Percentiles rank a stretch among this genome's conserved stretches.
These are phyloP conservation scores for Exocentrus adspersus DNA, from an alignment of 2,888 invertebrate genomes.

Conservation along the genomic window DNA sequence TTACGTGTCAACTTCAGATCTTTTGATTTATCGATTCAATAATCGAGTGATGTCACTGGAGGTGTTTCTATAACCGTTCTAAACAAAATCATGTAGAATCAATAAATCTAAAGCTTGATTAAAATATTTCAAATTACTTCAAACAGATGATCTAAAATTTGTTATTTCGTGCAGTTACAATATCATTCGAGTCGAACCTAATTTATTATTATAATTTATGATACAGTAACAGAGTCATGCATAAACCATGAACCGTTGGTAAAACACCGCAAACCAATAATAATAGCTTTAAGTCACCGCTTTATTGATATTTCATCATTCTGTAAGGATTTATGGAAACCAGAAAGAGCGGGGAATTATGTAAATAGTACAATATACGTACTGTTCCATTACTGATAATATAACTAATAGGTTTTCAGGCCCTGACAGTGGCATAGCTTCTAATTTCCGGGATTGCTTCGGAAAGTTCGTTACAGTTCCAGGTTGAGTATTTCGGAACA, in stretches of 20 bases:
- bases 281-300: slow-evolving; percentile 5
- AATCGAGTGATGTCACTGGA: neutral
- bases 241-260: slow-evolving; percentile 1
- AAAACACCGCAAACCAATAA: slow-evolving; percentile 11
- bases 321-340: slow-evolving; percentile 2
- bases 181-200: neutral
- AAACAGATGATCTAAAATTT: too few relatives aligned
- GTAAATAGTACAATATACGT: neutral
- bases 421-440: neutral
- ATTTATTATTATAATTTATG: neutral
- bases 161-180: too few relatives aligned
- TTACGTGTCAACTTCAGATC: slow-evolving; percentile 15
- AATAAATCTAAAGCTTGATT: too few relatives aligned
- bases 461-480: too few relatives aligned
- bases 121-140: too few relatives aligned
- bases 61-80: too few relatives aligned
- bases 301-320: neutral
- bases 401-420: neutral
- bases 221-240: neutral
- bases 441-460: neutral
- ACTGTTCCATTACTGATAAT: neutral
- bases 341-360: neutral
- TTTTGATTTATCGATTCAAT: slow-evolving; percentile 4
- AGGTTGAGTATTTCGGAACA: too few relatives aligned
- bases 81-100: too few relatives aligned